Base-by-base conservation (phyloP, 1,140 invertebrate species). In the Nymphalis io region DNA sequence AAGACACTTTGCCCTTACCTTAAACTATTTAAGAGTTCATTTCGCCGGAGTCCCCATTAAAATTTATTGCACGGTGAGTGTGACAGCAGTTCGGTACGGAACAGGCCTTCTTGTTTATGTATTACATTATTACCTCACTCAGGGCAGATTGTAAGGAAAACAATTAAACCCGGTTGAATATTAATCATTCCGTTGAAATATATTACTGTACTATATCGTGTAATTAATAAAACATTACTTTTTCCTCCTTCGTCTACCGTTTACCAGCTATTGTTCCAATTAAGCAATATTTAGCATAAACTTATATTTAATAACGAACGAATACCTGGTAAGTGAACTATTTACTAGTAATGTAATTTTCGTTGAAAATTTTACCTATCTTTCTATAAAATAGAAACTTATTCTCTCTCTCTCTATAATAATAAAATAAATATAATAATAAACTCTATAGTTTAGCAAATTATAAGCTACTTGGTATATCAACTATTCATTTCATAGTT, bases 21-120 rank as follows among this genome's bases (percentile, higher is more conserved):
- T 70, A 70, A 70, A 63, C 68, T 70, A 70, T 70, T 70, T 70
- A 70, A 70, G 60, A 58, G 68, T 64, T 63, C 60, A 63, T 70
- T 70, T 64, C 42, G 27, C 60, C 39, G 60, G 53, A 21, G 68
- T 48, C 53, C 55, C 23, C 44, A 64, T 70, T 70, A 70, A 70
- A 70, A 64, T 70, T 70, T 64, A 70, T 64, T 63, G 44, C 60
- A 27, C 55, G 55, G 59, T 46, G 51, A 69, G 23, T 58, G 68
- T 70, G 60, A 70, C 68, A 60, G 61, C 39, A 23, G 39, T 16
- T 48, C 21, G 21, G 48, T 13, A 16, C 20, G 20, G 39, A 46
- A 27, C 40, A 27, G 55, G 51, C 48, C 51, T 51, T 27, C 60
- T 70, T 70, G 68, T 70, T 70, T 70, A 70, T 70, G 60, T 70